Evolutionary conservation across 2,888 invertebrate species (phyloP), one percentile per base, ranked within the genome.

Genomic region (Trilocha varians): DNA sequence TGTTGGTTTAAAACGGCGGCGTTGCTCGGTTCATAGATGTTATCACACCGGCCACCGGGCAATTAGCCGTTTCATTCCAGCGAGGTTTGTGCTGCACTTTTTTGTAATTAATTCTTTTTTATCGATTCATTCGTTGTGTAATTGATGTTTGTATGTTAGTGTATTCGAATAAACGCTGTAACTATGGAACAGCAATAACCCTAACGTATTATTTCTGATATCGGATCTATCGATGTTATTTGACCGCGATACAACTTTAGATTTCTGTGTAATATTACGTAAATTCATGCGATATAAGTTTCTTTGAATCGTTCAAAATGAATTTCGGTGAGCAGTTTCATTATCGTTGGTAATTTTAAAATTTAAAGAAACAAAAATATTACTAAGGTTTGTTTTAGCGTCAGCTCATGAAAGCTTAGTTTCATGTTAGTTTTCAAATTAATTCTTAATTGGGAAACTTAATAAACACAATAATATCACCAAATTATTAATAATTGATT

Each of bases 41-140:
- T 78, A 83, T 83, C 82, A 67, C 56, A 18, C 58, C 60, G 53
- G 52, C 54, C 63, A 54, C 52, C 52, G 59, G 55, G 70, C 75
- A 79, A 84, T 82, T 82, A 83, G 74, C 69, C 72, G 77, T 75
- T 76, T 78, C 78, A 67, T 77, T 80, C 72, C 72, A 75, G 68
- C 68, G 70, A 65, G 68, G 67, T 70, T 68, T 71, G 63, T 69
- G 57, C 41, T 73, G 75, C 68, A 68, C 62, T 74, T 70, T 74
- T 73, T 70, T 74, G 65, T 69, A 65, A 77, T 76, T 70, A 72
- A 72, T 73, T 75, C 66, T 65, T 65, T 63, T 69, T 49, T 67
- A 74, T 73, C 70, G 68, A 69, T 75, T 70, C 65, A 66, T 67
- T 64, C 61, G 49, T 50, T 45, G 52, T 55, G 53, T 61, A 56